Base-by-base conservation (phyloP, 2,113 vertebrate species). In the Porphyrio hochstetteri region DNA sequence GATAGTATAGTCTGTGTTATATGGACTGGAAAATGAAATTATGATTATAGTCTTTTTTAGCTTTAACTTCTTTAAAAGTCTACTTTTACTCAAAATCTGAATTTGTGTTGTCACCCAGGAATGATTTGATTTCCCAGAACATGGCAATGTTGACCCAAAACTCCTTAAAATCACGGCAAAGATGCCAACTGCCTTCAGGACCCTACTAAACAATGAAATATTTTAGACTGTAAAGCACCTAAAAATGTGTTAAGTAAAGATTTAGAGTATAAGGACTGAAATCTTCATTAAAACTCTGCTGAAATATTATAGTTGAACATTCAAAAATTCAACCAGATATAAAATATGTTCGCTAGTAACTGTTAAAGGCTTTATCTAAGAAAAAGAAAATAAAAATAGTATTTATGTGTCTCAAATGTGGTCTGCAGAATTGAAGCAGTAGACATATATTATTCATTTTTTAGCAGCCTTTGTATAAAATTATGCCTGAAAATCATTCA, bases 191-290 rank as follows among this genome's bases (percentile, higher is more conserved):
- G 21, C 46, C 61, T 87, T 79, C 42, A 93, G 56, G n/a, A 10
- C 29, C 9, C 42, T 74, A 52, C 13, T 84, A 84, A 91, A 82
- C 13, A 89, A 68, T 67, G 35, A 94, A 84, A 79, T 84, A 89
- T 46, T 68, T 27, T 64, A 29, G 52, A 56, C 6, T 56, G 70
- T 70, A 87, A 94, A 93, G 46, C 28, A 69, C 19, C 10, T 86
- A 80, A 88, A 96, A 92, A 61, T 33, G 16, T 77, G 28, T 83
- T 77, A 90, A 90, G 88, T 82, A 94, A 88, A 90, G 38, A 74
- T 81, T 82, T 81, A 74, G 19, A 4, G 4, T 56, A 61, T 67
- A 44, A 72, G 5, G 10, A 78, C 13, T 53, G 55, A 90, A 83
- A 65, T 85, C 28, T 85, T 88, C 50, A 74, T 80, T 88, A 61